Conservation (phyloP, 1,140 invertebrate species). For the Habropoda laboriosa region DNA sequence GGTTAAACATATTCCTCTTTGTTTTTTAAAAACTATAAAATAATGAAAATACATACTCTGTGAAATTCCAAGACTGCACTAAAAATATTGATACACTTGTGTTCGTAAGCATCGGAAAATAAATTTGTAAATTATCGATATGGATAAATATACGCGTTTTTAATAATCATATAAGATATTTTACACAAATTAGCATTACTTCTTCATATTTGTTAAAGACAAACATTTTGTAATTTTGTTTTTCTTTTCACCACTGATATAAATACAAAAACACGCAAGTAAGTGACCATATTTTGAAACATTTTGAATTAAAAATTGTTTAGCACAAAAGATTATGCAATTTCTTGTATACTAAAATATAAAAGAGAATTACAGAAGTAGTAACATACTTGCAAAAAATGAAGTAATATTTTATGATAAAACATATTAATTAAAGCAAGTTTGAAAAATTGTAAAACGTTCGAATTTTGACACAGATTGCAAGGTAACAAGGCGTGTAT, state of each 20-base stretch:
- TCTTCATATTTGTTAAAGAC: neutral
- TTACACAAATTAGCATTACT: neutral
- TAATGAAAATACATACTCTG: conserved; percentile 9
- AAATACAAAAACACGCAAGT: neutral
- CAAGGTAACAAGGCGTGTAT: conserved; percentile 2
- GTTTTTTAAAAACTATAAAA: neutral
- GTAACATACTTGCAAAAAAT: too few relatives aligned
- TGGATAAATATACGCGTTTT: neutral
- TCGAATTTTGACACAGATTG: neutral
- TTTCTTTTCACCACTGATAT: neutral
- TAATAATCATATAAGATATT: neutral
- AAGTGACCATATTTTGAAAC: neutral
- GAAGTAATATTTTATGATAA: neutral
- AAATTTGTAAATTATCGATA: neutral
- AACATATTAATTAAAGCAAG: neutral
- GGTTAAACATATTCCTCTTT: neutral
- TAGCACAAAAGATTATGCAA: conserved; percentile 46
- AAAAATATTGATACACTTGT: neutral
- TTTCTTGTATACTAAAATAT: neutral
- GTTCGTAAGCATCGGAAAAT: neutral
- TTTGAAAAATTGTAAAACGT: neutral
- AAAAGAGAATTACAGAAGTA: neutral
- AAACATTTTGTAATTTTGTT: neutral
- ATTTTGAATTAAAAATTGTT: neutral
- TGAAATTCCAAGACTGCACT: neutral